Base-by-base conservation (phyloP, 1,140 invertebrate species). In the Cyclina sinensis region DNA sequence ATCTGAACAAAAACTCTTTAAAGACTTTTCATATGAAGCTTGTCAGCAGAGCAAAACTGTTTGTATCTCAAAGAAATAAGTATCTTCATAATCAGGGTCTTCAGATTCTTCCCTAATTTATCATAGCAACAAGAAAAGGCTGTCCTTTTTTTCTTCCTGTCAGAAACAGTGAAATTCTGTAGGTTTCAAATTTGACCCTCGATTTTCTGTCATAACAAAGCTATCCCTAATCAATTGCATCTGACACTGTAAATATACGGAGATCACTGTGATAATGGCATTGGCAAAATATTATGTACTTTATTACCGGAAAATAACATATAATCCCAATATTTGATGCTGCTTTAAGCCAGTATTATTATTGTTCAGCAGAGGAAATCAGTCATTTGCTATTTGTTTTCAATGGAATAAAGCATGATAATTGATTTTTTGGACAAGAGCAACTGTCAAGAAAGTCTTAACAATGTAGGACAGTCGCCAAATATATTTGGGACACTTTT, bases 121-220 rank as follows among this genome's bases (percentile, higher is more conserved):
- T 43, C 43, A 7, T 14, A 43, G 43, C 4, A 7, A 43, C 57
- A 62, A 27, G 27, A 62, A n/a, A 62, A 62, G 18, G n/a, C 14
- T 62, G 57, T 62, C n/a, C n/a, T 27, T 1, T 27, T 62, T 43
- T 62, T 24, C 57, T n/a, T 27, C 27, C 7, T 62, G 57, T 62
- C 57, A 62, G 27, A 62, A 18, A 62, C 7, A n/a, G 27, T 62
- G 24, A 62, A 70, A 70, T n/a, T 37, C 1, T n/a, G n/a, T n/a
- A n/a, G n/a, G 35, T 70, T 70, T 70, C 16, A 39, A 70, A 70
- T 37, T 65, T n/a, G 1, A 35, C 59, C 27, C 59, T 65, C 27
- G 59, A 65, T 65, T 65, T 32, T 18, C 65, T 70, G 65, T 70
- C 65, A 70, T 70, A 70, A 70, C 32, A 39, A 35, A 62, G n/a